phyloP scores from a whole-genome alignment of 2,797 vertebrate species.

The Scomberomorus guttatus region DNA sequence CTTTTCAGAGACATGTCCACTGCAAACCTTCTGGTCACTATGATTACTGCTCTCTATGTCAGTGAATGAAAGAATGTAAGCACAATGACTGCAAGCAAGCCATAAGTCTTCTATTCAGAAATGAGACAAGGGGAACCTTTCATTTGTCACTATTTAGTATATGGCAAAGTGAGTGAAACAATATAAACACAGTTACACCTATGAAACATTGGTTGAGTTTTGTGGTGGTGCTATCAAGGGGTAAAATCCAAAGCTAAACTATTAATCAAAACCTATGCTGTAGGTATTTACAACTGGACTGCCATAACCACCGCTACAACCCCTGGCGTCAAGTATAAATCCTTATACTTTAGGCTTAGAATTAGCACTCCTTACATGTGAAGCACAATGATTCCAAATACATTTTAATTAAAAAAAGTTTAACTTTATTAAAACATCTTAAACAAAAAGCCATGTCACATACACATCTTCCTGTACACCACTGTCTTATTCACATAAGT shows the following conservation, averaged over 20 bases:
- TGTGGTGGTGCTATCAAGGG: neutral
- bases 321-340: neutral
- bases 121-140: no score
- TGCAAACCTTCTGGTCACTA: no score
- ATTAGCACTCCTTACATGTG: neutral
- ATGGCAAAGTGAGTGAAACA: no score
- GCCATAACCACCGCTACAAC: neutral
- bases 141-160: no score
- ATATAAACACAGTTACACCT: no score
- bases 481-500: conserved; percentile 83
- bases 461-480: conserved; percentile 81
- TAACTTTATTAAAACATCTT: conserved; percentile 84
- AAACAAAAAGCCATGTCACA: conserved; percentile 76
- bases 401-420: conserved; percentile 75
- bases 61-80: neutral
- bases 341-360: neutral
- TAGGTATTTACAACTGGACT: neutral
- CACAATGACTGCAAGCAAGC: neutral
- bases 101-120: neutral
- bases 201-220: neutral
- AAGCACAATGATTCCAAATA: conserved; percentile 2
- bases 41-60: no score
- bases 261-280: neutral
- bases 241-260: neutral
- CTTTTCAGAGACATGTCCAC: no score